Evolutionary conservation across 2,888 invertebrate genomes (phyloP).

Genomic region (Sphaerophoria rueppellii): DNA sequence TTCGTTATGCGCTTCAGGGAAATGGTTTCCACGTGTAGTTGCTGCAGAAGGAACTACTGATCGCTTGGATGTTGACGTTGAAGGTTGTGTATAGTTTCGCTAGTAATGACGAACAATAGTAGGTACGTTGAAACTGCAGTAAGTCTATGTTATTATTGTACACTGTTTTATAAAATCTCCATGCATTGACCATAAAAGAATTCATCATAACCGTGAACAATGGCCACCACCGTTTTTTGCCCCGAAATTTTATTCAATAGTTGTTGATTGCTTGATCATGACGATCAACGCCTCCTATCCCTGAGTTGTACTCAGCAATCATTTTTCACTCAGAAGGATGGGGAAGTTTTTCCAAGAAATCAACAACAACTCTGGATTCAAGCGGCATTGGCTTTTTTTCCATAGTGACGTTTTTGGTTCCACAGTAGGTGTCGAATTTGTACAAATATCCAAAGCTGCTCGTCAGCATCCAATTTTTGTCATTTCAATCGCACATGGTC

Average conservation of each 20-base stretch:
- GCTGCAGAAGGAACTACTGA: constrained; percentile 39
- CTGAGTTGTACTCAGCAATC: constrained; percentile 36
- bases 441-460: constrained; percentile 29
- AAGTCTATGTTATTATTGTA: constrained; percentile 19
- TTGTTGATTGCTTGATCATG: constrained; percentile 24
- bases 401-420: constrained; percentile 5
- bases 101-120: constrained; percentile 53
- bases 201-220: constrained; percentile 35
- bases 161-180: constrained; percentile 30
- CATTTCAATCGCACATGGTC: constrained; percentile 16
- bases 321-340: constrained; percentile 32
- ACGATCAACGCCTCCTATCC: too few relatives aligned
- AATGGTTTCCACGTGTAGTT: constrained; percentile 57
- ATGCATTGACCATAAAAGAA: constrained; percentile 33
- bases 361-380: too few relatives aligned
- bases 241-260: constrained; percentile 54
- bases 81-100: constrained; percentile 49
- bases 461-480: constrained; percentile 16
- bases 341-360: too few relatives aligned
- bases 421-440: constrained; percentile 32
- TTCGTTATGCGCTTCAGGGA: constrained; percentile 59
- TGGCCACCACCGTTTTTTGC: constrained; percentile 71
- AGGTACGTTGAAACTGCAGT: constrained; percentile 58
- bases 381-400: too few relatives aligned
- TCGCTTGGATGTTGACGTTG: constrained; percentile 18